Conservation (phyloP, 2,888 invertebrate species). For the Tachina grossa region DNA sequence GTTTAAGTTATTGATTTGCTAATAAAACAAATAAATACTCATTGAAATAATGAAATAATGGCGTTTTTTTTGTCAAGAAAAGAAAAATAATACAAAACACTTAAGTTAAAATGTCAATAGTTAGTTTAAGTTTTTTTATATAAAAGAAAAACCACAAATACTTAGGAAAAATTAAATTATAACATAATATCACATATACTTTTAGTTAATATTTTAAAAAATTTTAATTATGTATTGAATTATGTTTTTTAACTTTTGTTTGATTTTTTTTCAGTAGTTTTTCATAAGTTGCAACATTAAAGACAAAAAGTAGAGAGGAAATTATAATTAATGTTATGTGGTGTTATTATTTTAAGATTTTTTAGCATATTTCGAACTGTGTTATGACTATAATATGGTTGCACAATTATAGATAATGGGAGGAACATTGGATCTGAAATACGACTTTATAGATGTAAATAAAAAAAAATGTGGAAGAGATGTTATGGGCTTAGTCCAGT, state of each 20-base stretch:
- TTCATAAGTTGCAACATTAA: slow-evolving; percentile 83
- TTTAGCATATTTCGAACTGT: slow-evolving; percentile 46
- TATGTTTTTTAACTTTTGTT: slow-evolving; percentile 38
- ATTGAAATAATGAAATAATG: slow-evolving; percentile 34
- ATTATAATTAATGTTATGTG: slow-evolving; percentile 75
- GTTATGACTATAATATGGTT: slow-evolving; percentile 42
- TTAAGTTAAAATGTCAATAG: slow-evolving; percentile 55
- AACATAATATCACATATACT: slow-evolving; percentile 67
- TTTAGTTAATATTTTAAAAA: slow-evolving; percentile 63
- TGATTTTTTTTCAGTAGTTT: slow-evolving; percentile 56
- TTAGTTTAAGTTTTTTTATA: slow-evolving; percentile 49
- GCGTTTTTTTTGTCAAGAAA: slow-evolving; percentile 37
- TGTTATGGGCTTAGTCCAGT: neutral
- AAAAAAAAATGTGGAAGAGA: slow-evolving; percentile 4
- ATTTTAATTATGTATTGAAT: slow-evolving; percentile 48
- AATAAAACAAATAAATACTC: slow-evolving; percentile 5
- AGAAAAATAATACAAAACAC: slow-evolving; percentile 51
- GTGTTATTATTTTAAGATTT: slow-evolving; percentile 67
- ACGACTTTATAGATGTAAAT: slow-evolving; percentile 14
- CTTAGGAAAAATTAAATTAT: slow-evolving; percentile 61
- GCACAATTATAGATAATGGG: slow-evolving; percentile 46
- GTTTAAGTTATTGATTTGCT: slow-evolving; percentile 14
- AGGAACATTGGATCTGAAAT: slow-evolving; percentile 6
- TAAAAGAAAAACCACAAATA: slow-evolving; percentile 65
- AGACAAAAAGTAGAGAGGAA: slow-evolving; percentile 82